Percentiles rank a stretch among this genome's conserved stretches.
phyloP scores from a whole-genome alignment of 2,797 vertebrate genomes.

The Peromyscus aztecus region DNA sequence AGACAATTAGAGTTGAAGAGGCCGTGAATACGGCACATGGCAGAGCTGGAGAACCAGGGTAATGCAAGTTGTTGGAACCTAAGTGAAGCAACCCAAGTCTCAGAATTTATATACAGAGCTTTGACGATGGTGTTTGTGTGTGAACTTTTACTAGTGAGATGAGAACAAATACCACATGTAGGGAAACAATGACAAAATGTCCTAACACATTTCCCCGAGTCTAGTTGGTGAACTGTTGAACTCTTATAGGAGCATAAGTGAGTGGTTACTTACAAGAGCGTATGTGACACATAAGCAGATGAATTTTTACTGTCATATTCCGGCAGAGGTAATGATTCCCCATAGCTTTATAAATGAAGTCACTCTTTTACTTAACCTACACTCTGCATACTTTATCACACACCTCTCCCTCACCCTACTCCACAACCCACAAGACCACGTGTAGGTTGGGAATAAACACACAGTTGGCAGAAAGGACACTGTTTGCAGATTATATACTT shows the following conservation, averaged over 20 bases:
- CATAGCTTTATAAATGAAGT: too few species aligned
- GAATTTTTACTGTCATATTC: background rate
- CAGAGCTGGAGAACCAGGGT: background rate
- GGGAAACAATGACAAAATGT: background rate
- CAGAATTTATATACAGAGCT: background rate
- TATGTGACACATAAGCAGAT: background rate
- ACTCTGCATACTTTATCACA: background rate
- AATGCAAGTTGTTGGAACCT: background rate
- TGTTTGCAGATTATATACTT: accelerated
- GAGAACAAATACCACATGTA: background rate
- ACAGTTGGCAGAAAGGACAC: too few species aligned
- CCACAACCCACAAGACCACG: background rate
- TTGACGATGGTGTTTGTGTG: background rate
- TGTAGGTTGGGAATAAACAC: background rate
- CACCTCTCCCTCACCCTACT: background rate
- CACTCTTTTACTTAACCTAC: background rate
- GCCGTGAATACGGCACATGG: background rate
- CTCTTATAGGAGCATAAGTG: background rate
- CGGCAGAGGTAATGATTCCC: too few species aligned
- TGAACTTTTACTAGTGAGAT: background rate
- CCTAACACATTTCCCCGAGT: too few species aligned
- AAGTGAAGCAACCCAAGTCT: background rate
- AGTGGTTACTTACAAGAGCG: background rate
- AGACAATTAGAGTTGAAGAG: background rate
- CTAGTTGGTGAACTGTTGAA: background rate